Base-by-base conservation (phyloP, 1,140 invertebrate species). In the Apis cerana region DNA sequence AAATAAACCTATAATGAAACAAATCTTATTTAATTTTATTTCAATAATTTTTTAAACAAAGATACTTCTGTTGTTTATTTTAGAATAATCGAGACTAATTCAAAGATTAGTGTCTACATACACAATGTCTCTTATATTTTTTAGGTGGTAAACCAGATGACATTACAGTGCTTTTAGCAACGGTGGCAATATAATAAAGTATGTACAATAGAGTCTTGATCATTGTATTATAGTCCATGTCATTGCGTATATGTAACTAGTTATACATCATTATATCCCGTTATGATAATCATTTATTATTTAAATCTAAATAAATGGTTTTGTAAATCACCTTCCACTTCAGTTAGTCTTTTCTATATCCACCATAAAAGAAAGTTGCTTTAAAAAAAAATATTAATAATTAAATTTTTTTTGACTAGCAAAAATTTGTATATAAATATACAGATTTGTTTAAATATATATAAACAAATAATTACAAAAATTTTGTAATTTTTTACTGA, bases 101-200 rank as follows among this genome's bases (percentile, higher is more conserved):
- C n/a, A 61, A 67, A 75, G 56, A 11, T 59, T 19, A 15, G 50
- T 2, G 13, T 79, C 59, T 43, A n/a, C 74, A 86, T 61, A 23
- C 43, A 67, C 27, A 64, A 17, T 75, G n/a, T 59, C 8, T 85
- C 75, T 86, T 61, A 17, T 71, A 91, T 88, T 93, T 96, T 96
- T 77, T 94, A 99, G 98, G 98, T 93, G 98, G 98, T 81, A 99
- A 99, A 95, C 98, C 98, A 70, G 99, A 99, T 93, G 99, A 99
- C 95, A 99, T 99, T 93, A 99, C 99, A 91, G 98, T 99, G 90
- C 96, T 99, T 88, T 95, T 99, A 89, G 98, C 97, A 88, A 98
- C 97, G 83, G 97, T 98, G 93, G 97, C 97, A 88, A 95, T 97
- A 94, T 97, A 96, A 92, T 90, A 89, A 87, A 89, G 87, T 82